Percentiles rank a stretch among this genome's conserved stretches.
These are phyloP conservation scores for Synanthedon myopaeformis DNA, from an alignment of 2,888 invertebrate genomes.

Conservation along the genomic window DNA sequence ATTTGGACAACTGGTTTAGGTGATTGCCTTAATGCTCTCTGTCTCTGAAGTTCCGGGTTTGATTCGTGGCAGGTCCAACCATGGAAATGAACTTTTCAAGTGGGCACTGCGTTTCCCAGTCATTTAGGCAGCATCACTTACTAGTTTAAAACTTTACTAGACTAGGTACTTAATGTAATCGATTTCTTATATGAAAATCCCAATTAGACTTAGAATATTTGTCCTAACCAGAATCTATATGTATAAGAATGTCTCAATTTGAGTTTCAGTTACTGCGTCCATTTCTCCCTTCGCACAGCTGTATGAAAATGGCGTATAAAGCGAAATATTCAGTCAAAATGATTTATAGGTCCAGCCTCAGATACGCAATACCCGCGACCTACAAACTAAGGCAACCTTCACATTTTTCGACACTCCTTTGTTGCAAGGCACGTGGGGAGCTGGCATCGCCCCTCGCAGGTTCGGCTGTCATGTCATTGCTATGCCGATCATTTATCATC, in stretches of 20 bases:
- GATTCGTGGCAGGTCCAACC: no score
- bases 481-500: conserved; percentile 59
- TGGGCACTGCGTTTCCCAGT: no score
- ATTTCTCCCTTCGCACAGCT: conserved; percentile 9
- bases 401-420: conserved; percentile 63
- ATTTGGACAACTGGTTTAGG: no score
- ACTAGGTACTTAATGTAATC: no score
- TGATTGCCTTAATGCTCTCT: no score
- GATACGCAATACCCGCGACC: conserved; percentile 53
- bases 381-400: conserved; percentile 67
- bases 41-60: no score
- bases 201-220: no score
- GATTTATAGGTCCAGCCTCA: conserved; percentile 62
- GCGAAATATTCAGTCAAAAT: conserved; percentile 53
- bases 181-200: no score
- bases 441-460: conserved; percentile 48
- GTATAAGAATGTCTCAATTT: background rate
- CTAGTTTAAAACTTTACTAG: no score
- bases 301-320: conserved; percentile 38
- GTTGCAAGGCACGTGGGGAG: conserved; percentile 44
- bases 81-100: no score
- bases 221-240: no score
- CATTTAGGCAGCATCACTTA: no score
- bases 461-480: conserved; percentile 64
- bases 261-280: conserved; percentile 2